Percentiles rank a stretch among this genome's conserved stretches.
Conservation (phyloP, 23 tunicate genomes). For the Botrylloides violaceus region DNA sequence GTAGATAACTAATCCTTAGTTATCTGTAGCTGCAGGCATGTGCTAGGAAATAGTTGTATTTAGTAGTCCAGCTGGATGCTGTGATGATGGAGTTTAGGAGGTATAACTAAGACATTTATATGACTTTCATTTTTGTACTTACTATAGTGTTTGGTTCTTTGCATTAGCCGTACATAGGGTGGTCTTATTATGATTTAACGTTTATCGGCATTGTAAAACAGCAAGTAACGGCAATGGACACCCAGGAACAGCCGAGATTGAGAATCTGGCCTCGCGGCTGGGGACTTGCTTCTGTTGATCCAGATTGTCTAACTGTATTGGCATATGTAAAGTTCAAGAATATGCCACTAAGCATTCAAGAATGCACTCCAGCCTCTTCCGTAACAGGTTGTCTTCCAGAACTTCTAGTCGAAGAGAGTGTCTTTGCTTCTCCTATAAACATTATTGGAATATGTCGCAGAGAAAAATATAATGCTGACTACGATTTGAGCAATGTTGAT, state of each 20-base stretch:
- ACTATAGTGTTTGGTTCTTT: no score
- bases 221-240: no score
- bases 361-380: constrained; percentile 31
- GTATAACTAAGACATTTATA: no score
- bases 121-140: no score
- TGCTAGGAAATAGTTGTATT: no score
- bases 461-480: constrained; percentile 84
- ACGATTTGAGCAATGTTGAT: constrained; percentile 21
- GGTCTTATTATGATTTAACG: no score
- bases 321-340: constrained; percentile 52
- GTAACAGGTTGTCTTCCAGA: constrained; percentile 74
- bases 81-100: no score
- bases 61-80: no score
- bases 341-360: constrained; percentile 19
- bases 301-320: constrained; percentile 62
- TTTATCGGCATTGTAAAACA: no score
- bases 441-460: constrained; percentile 51
- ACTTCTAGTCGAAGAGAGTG: constrained; percentile 41
- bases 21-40: no score
- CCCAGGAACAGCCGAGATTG: background rate
- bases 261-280: constrained; percentile 72
- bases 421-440: constrained; percentile 37
- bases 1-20: no score
- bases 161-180: no score
- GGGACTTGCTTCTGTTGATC: constrained; percentile 62